A percentile compares a stretch with the other conserved stretches of the same genome.
Evolutionary conservation across 2,888 invertebrate species (phyloP).

Genomic region (Dasypolia templi): DNA sequence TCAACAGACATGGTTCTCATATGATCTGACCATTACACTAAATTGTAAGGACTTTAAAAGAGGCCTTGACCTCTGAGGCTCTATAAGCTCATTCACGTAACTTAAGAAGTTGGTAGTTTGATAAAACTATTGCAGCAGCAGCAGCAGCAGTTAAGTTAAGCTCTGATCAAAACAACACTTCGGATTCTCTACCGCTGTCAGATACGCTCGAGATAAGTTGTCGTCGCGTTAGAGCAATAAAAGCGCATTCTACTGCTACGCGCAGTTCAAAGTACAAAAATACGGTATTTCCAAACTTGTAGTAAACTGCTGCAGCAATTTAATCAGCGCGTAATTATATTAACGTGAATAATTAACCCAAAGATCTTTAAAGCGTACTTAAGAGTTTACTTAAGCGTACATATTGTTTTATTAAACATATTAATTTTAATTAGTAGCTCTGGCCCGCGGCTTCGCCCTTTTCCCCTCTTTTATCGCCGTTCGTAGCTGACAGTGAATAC

Average conservation of each 20-base stretch:
- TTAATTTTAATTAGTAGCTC: not conserved
- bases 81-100: too few species aligned
- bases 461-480: too few species aligned
- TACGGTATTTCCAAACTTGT: not conserved
- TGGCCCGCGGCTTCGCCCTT: not conserved
- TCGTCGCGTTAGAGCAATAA: not conserved
- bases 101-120: not conserved
- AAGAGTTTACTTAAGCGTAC: too few species aligned
- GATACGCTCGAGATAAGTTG: not conserved
- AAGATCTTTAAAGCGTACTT: not conserved
- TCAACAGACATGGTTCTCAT: not conserved
- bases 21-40: not conserved
- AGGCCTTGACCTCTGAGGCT: not conserved
- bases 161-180: not conserved
- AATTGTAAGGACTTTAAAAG: not conserved
- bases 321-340: not conserved
- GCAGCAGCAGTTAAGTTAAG: not conserved
- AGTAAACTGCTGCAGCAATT: not conserved
- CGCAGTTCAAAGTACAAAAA: not conserved
- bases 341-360: not conserved
- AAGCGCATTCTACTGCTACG: not conserved
- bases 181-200: not conserved
- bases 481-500: too few species aligned
- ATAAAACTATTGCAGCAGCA: not conserved
- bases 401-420: not conserved